Evolutionary conservation across 1,140 invertebrate genomes (phyloP).

Genomic region (Drosophila gunungcola): DNA sequence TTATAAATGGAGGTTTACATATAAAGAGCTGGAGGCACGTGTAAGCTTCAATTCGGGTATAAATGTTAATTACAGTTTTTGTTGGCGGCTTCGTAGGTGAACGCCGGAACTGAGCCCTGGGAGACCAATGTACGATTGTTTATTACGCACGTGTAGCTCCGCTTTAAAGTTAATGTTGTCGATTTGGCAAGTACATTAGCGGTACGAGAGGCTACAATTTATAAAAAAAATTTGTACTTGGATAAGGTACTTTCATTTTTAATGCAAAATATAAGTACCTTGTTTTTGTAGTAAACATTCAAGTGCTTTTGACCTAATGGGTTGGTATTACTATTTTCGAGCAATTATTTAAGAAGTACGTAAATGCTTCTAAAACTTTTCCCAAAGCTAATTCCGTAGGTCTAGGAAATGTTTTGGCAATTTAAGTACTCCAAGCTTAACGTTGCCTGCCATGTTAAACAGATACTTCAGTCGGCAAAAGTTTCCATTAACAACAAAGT

Average conservation of each 20-base stretch:
- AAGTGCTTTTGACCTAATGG: not conserved
- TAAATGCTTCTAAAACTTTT: slow-evolving; percentile 5
- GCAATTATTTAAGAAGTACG: not conserved
- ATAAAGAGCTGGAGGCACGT: slow-evolving; percentile 48
- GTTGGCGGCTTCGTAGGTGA: slow-evolving; percentile 9
- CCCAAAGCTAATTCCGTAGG: not conserved
- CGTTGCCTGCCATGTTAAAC: slow-evolving; percentile 35
- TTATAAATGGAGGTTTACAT: slow-evolving; percentile 46
- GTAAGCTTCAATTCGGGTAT: slow-evolving; percentile 49
- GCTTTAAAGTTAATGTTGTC: not conserved
- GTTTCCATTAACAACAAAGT: slow-evolving; percentile 33
- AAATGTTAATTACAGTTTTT: slow-evolving; percentile 34
- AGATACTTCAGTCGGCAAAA: slow-evolving; percentile 24
- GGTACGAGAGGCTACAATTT: slow-evolving; percentile 6
- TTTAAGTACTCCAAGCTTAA: slow-evolving; percentile 15
- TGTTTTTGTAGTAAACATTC: not conserved
- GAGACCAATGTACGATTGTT: slow-evolving; percentile 28
- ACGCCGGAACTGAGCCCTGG: slow-evolving; percentile 35
- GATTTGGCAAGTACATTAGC: slow-evolving; percentile 11
- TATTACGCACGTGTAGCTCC: slow-evolving; percentile 18
- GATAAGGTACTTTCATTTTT: not conserved
- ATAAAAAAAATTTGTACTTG: not conserved
- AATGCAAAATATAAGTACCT: not conserved
- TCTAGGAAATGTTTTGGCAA: slow-evolving; percentile 22
- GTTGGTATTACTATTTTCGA: not conserved